phyloP scores from a whole-genome alignment of 2,113 vertebrate genomes.

The Craseonycteris thonglongyai region DNA sequence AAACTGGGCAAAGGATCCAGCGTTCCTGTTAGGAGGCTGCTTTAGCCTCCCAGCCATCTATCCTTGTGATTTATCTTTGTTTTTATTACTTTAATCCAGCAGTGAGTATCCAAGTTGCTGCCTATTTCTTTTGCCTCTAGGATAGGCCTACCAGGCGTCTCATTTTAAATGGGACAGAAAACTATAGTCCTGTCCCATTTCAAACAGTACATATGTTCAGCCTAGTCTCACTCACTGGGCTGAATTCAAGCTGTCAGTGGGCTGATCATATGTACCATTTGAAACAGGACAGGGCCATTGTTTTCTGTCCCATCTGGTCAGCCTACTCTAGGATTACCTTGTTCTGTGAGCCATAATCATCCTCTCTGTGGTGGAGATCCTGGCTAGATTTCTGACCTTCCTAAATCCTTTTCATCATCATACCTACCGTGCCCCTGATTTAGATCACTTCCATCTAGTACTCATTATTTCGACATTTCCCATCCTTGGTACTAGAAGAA shows the following conservation, averaged over 20 bases:
- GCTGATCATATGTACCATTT: too few species aligned
- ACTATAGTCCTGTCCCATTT: too few species aligned
- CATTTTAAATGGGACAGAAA: too few species aligned
- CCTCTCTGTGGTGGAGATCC: neutral
- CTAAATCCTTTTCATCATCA: neutral
- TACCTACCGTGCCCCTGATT: neutral
- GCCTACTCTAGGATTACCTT: neutral
- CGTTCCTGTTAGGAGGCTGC: neutral
- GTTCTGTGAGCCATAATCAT: rapidly evolving
- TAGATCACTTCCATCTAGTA: rapidly evolving
- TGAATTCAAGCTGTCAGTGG: too few species aligned
- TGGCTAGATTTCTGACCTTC: rapidly evolving
- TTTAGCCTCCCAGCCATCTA: neutral
- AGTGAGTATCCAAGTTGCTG: rapidly evolving
- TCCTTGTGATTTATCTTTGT: neutral
- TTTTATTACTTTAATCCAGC: rapidly evolving
- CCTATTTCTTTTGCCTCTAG: neutral
- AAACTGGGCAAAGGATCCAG: too few species aligned
- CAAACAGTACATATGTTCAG: too few species aligned
- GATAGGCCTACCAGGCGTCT: too few species aligned
- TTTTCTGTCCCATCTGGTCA: too few species aligned
- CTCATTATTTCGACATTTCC: too few species aligned
- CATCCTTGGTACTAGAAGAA: too few species aligned
- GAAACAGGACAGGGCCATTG: too few species aligned
- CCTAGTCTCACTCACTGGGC: too few species aligned